Evolutionary conservation across 2,113 vertebrate genomes (phyloP), one percentile per base, ranked within the genome.

Genomic region (Eulemur macaco): DNA sequence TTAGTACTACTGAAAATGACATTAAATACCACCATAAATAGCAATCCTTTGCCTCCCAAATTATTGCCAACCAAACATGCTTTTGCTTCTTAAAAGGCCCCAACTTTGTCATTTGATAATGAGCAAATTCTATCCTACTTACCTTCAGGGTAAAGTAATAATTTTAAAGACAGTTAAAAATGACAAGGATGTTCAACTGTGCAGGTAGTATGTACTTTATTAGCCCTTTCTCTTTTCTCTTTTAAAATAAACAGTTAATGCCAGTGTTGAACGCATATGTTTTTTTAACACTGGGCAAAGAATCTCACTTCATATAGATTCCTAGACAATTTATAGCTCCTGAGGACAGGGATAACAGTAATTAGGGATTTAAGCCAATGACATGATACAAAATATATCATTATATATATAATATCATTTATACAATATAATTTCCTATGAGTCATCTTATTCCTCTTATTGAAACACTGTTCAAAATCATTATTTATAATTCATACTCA

Each of bases 91-190:
- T 73, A 80, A 96, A 92, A 94, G n/a, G 42, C 27, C 54, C 52
- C 80, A 87, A 85, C 77, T 88, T n/a, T 86, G 29, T 77, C 78
- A 81, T 94, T 71, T 91, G 89, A 87, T 93, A 95, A 95, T 54
- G 13, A 92, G 56, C 66, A 94, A 95, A 89, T 85, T 95, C 69
- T 96, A 88, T 83, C 50, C 29, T 63, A 85, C 50, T 83, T 89
- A 89, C 58, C 69, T 94, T 89, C 45, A 54, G 9, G 52, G 21
- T 82, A 95, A 63, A 95, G 29, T 37, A 92, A 92, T 73, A 90
- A 81, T 77, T 95, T 94, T 88, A 88, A 86, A 94, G 60, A 97
- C 45, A 88, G 60, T 91, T 95, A 63, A 95, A 96, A 90, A 94
- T 73, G 29, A 69, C 83, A 91, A 96, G 92, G 45, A 94, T 78